Percentiles rank a stretch among this genome's conserved stretches.
phyloP scores from a whole-genome alignment of 1,140 invertebrate genomes.

The Pogonus chalceus region DNA sequence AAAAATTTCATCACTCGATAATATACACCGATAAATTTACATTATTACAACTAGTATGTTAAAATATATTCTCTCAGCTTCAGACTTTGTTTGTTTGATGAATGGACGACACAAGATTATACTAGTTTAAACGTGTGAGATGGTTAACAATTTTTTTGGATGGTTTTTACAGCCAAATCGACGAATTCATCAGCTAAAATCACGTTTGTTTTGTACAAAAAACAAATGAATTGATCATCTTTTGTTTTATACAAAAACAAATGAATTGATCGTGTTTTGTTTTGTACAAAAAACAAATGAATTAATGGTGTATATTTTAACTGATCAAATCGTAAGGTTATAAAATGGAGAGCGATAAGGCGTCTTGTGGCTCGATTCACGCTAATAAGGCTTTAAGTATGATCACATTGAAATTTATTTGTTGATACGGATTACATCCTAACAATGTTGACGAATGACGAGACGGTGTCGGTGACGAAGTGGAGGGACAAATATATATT shows the following conservation, averaged over 20 bases:
- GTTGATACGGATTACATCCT: neutral
- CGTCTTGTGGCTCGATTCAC: neutral
- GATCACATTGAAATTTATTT: neutral
- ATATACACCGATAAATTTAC: neutral
- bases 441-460: neutral
- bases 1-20: neutral
- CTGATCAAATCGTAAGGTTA: no score
- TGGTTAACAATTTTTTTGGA: no score
- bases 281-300: no score
- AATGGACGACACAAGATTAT: neutral
- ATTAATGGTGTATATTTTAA: no score
- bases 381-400: neutral
- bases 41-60: neutral
- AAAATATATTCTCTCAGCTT: neutral
- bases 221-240: no score
- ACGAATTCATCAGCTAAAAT: no score
- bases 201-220: no score
- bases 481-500: neutral
- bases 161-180: no score
- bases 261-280: no score
- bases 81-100: neutral
- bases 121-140: no score
- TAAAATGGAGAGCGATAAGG: neutral
- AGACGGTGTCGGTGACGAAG: neutral
- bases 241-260: no score